Conservation (phyloP, 2,888 invertebrate species). For the Acrobasis suavella region DNA sequence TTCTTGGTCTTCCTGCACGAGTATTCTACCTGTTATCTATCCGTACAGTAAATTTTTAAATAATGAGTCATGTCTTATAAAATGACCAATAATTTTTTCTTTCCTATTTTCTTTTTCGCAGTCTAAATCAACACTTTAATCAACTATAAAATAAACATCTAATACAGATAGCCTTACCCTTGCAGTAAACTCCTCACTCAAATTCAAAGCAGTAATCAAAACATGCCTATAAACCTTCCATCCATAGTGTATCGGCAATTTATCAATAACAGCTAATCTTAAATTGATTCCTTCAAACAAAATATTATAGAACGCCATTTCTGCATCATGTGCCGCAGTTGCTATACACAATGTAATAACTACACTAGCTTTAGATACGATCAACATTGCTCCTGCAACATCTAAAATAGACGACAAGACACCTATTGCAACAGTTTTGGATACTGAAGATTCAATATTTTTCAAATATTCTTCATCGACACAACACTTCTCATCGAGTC, state of each 20-base stretch:
- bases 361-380: constrained; percentile 32
- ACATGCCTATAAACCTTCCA: constrained; percentile 55
- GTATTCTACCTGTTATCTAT: no score
- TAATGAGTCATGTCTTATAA: no score
- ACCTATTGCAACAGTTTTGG: constrained; percentile 31
- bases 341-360: constrained; percentile 41
- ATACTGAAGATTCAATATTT: constrained; percentile 33
- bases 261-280: constrained; percentile 44
- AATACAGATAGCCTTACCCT: constrained; percentile 54
- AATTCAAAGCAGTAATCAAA: constrained; percentile 48
- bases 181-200: constrained; percentile 53
- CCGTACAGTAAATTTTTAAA: no score
- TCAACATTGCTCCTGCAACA: constrained; percentile 37
- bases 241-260: constrained; percentile 38
- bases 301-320: constrained; percentile 50
- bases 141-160: neutral
- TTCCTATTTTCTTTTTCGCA: no score
- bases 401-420: constrained; percentile 44
- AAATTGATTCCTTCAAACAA: constrained; percentile 54
- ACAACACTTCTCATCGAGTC: constrained; percentile 52
- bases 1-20: no score
- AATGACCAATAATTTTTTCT: no score
- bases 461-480: constrained; percentile 35
- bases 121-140: no score
- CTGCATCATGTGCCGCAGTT: constrained; percentile 56